phyloP scores from a whole-genome alignment of 2,797 vertebrate genomes.

The Kryptopterus vitreolus region DNA sequence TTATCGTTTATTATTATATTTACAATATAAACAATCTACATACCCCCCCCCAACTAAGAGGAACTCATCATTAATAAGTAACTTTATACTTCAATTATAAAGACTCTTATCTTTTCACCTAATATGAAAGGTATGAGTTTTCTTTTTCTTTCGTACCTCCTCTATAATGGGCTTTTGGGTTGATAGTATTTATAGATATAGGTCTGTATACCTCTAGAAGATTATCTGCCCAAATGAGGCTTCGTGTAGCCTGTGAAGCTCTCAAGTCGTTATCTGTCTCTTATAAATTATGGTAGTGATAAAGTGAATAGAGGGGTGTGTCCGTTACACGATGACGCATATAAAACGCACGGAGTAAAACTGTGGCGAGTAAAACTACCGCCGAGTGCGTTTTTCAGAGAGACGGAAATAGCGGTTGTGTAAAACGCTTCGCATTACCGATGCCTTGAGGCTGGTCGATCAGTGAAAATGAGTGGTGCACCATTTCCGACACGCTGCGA shows the following conservation, averaged over 20 bases:
- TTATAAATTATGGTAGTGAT: background rate
- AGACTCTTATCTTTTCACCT: background rate
- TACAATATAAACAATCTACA: too few species aligned
- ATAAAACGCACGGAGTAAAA: too few species aligned
- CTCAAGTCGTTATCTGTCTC: background rate
- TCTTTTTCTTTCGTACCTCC: background rate
- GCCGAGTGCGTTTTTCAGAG: constrained; percentile 14
- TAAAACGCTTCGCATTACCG: constrained; percentile 8
- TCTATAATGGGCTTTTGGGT: background rate
- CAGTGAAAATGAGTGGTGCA: constrained; percentile 16
- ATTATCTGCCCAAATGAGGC: background rate
- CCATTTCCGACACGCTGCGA: background rate
- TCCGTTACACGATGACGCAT: background rate
- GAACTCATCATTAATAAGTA: background rate
- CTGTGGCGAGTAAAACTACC: too few species aligned
- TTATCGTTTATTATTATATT: too few species aligned
- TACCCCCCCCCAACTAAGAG: too few species aligned
- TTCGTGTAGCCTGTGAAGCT: background rate
- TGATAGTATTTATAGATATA: background rate
- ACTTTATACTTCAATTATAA: background rate
- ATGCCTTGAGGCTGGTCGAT: constrained; percentile 18
- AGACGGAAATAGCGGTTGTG: constrained; percentile 27
- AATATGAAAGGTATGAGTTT: background rate
- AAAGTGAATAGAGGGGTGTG: background rate
- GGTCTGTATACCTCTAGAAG: background rate